Evolutionary conservation across 2,888 invertebrate genomes (phyloP).

Genomic region (Cheilosia soror): DNA sequence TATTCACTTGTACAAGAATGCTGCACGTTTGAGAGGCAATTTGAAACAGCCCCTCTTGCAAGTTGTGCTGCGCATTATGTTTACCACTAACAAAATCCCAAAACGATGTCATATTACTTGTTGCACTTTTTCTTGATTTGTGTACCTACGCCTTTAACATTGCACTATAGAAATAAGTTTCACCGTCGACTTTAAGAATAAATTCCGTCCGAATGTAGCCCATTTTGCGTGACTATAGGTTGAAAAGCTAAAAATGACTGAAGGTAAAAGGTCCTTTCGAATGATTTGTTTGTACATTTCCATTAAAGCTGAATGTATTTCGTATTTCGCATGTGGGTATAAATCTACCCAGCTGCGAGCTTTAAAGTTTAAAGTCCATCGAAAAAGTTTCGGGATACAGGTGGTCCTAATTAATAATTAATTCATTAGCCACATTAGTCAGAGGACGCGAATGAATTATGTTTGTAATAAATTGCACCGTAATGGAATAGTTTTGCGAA

Average conservation of each 20-base stretch:
- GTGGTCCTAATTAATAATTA: too few species aligned
- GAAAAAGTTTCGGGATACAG: neutral
- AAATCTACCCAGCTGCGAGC: constrained; percentile 3
- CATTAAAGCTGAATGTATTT: constrained; percentile 9
- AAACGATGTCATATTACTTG: constrained; percentile 85
- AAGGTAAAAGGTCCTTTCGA: constrained; percentile 32
- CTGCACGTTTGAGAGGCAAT: constrained; percentile 92
- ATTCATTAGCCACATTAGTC: too few species aligned
- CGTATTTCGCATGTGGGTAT: neutral
- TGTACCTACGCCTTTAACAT: constrained; percentile 21
- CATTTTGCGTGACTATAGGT: constrained; percentile 33
- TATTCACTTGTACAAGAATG: constrained; percentile 90
- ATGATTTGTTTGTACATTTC: constrained; percentile 6
- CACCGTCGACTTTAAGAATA: neutral
- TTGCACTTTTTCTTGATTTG: constrained; percentile 39
- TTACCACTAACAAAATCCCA: constrained; percentile 85
- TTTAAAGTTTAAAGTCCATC: constrained; percentile 18
- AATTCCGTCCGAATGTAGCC: neutral
- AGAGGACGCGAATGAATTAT: too few species aligned
- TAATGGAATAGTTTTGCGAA: too few species aligned
- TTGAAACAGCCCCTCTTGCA: constrained; percentile 91
- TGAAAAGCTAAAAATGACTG: constrained; percentile 47
- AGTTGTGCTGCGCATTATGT: constrained; percentile 85
- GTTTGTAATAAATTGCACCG: too few species aligned
- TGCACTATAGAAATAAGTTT: constrained; percentile 20